phyloP scores from a whole-genome alignment of 2,797 vertebrate genomes.

The Remorina albescens region DNA sequence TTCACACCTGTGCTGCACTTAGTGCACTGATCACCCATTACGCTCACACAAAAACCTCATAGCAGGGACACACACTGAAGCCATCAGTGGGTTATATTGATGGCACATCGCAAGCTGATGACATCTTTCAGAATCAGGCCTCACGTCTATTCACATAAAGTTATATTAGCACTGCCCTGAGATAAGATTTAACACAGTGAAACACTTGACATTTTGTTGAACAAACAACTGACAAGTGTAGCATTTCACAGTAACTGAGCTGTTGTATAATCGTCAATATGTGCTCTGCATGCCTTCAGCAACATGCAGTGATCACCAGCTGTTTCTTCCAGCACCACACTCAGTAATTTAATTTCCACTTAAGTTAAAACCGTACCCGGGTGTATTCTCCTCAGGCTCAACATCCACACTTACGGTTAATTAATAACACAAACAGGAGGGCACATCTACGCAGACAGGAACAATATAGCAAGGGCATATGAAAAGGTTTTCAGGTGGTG shows the following conservation, averaged over 20 bases:
- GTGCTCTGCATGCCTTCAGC: slow-evolving; percentile 64
- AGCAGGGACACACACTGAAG: slow-evolving; percentile 18
- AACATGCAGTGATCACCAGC: slow-evolving; percentile 61
- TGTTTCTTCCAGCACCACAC: slow-evolving; percentile 54
- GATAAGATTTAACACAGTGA: slow-evolving; percentile 22
- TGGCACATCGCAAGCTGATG: slow-evolving; percentile 6
- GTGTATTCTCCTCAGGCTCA: slow-evolving; percentile 54
- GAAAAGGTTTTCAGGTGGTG: neutral
- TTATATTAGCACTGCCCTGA: slow-evolving; percentile 26
- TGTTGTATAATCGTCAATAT: slow-evolving; percentile 47
- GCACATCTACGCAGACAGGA: slow-evolving; percentile 34
- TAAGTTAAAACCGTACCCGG: slow-evolving; percentile 58
- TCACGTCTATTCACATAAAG: slow-evolving; percentile 30
- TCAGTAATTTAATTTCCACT: slow-evolving; percentile 70
- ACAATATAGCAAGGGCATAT: slow-evolving; percentile 12
- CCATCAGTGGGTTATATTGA: slow-evolving; percentile 40
- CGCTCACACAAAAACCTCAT: slow-evolving; percentile 33
- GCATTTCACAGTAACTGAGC: slow-evolving; percentile 45
- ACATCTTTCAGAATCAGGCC: slow-evolving; percentile 31
- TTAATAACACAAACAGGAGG: slow-evolving; percentile 71
- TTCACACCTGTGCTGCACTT: slow-evolving; percentile 48
- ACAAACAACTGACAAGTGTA: slow-evolving; percentile 37
- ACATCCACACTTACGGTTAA: slow-evolving; percentile 62
- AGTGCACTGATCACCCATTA: slow-evolving; percentile 41
- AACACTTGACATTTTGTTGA: slow-evolving; percentile 38